Evolutionary conservation across 2,888 invertebrate species (phyloP).

Genomic region (Cephus pygmeus): DNA sequence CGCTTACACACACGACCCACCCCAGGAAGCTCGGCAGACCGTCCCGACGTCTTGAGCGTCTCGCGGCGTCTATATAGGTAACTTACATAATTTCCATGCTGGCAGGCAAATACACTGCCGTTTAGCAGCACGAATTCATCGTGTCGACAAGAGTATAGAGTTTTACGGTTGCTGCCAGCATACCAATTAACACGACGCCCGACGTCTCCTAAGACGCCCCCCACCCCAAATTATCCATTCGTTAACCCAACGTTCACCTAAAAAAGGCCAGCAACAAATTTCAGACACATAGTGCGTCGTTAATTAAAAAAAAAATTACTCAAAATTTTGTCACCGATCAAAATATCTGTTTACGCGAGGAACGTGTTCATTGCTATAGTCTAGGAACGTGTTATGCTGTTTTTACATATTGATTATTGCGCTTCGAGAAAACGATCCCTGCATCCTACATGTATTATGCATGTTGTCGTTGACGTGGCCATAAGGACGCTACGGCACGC

Average conservation of each 20-base stretch:
- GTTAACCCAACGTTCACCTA: neutral
- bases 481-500: neutral
- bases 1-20: neutral
- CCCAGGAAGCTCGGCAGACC: conserved; percentile 5
- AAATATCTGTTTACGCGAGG: neutral
- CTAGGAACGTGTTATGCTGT: neutral
- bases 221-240: neutral
- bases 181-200: neutral
- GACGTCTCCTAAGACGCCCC: neutral
- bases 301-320: neutral
- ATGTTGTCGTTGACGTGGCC: neutral
- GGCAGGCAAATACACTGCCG: neutral
- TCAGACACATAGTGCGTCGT: neutral
- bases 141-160: neutral
- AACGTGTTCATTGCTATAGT: neutral
- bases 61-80: neutral
- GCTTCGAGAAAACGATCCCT: neutral
- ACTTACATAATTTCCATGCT: conserved; percentile 3
- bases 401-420: neutral
- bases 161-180: neutral
- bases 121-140: neutral
- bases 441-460: neutral
- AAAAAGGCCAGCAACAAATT: neutral
- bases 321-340: neutral
- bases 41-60: neutral